These are phyloP conservation scores for Archocentrus centrarchus DNA, from an alignment of 2,113 vertebrate species.

Conservation along the genomic window DNA sequence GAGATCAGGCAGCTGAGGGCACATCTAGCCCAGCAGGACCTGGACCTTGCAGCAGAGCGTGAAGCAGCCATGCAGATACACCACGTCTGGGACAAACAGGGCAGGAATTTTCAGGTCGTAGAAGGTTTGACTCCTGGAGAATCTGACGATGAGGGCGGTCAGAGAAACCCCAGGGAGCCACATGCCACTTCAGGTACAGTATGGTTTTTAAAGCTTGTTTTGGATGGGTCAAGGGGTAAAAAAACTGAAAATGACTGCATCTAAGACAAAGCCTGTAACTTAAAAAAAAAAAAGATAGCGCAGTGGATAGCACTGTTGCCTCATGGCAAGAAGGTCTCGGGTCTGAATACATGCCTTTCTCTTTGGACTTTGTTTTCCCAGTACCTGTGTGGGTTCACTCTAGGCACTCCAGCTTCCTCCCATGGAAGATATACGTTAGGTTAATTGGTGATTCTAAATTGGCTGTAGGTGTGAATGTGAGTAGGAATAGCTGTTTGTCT, in stretches of 20 bases:
- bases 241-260: background rate
- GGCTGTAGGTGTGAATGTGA: background rate
- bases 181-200: constrained; percentile 82
- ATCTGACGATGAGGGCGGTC: constrained; percentile 85
- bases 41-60: constrained; percentile 92
- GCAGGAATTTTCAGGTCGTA: constrained; percentile 89
- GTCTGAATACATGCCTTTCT: background rate
- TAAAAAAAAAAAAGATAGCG: background rate
- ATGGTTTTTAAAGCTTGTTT: background rate
- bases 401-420: background rate
- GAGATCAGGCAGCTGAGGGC: constrained; percentile 97
- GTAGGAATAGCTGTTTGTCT: background rate
- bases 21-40: constrained; percentile 96
- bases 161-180: constrained; percentile 82
- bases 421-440: background rate
- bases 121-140: constrained; percentile 83
- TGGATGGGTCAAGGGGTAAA: background rate
- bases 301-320: background rate
- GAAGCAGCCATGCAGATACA: constrained; percentile 93
- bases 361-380: background rate
- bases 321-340: background rate
- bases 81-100: constrained; percentile 88
- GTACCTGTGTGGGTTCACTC: accelerated
- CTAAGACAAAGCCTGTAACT: background rate
- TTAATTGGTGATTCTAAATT: background rate